Percentiles rank a stretch among this genome's conserved stretches.
Conservation (phyloP, 2,888 invertebrate species). For the Agrochola macilenta region DNA sequence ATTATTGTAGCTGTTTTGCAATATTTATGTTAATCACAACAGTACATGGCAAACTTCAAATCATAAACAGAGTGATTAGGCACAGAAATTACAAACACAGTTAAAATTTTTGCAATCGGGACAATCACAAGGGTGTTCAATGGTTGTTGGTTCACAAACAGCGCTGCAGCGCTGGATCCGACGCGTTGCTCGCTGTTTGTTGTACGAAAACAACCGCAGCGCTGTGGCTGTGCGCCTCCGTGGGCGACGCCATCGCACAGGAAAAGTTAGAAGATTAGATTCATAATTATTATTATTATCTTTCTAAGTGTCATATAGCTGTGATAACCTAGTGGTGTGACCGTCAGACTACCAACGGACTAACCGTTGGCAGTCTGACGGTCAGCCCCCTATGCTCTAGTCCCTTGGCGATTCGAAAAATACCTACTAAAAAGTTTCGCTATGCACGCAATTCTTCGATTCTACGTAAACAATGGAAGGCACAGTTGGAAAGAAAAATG, state of each 20-base stretch:
- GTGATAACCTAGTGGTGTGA: too few species aligned
- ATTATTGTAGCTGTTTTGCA: not conserved
- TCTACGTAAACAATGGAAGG: too few species aligned
- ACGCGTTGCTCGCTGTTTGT: conserved; percentile 44
- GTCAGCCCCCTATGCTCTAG: too few species aligned
- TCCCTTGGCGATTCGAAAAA: too few species aligned
- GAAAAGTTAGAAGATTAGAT: conserved; percentile 13
- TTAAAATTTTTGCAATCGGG: conserved; percentile 20
- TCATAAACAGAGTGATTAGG: not conserved
- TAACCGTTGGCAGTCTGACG: too few species aligned
- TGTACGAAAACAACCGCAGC: conserved; percentile 59
- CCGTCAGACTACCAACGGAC: too few species aligned
- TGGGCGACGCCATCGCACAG: not conserved
- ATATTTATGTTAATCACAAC: not conserved
- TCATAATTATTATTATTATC: too few species aligned
- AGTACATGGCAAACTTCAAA: not conserved
- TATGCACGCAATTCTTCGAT: too few species aligned
- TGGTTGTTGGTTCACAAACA: conserved; percentile 46
- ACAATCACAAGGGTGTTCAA: conserved; percentile 37
- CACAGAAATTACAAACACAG: conserved; percentile 7
- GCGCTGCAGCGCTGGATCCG: conserved; percentile 13
- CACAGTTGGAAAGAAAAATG: too few species aligned
- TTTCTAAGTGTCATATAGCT: not conserved
- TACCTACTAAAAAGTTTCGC: too few species aligned
- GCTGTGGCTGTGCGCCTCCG: conserved; percentile 34